Evolutionary conservation across 2,797 vertebrate species (phyloP).

Genomic region (Gymnothorax javanicus): DNA sequence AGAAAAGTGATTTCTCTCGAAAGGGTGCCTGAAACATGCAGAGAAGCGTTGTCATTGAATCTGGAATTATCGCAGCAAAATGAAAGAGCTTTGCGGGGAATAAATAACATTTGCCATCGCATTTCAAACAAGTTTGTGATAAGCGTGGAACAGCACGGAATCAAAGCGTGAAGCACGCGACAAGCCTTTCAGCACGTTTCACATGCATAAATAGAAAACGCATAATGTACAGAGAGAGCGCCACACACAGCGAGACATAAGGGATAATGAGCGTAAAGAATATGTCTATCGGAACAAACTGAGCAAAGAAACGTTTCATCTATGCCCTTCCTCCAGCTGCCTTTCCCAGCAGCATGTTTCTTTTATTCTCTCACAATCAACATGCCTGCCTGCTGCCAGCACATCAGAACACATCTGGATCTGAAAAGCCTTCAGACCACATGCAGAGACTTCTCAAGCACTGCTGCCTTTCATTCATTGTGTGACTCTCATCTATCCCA

Average conservation of each 20-base stretch:
- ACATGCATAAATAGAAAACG: background rate
- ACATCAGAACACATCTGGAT: background rate
- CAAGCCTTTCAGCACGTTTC: background rate
- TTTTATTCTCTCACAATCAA: background rate
- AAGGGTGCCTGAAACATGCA: background rate
- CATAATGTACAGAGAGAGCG: background rate
- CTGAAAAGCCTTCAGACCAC: background rate
- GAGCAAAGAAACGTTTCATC: background rate
- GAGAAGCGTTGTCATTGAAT: background rate
- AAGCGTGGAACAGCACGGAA: background rate
- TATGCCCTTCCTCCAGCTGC: background rate
- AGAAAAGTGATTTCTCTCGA: background rate
- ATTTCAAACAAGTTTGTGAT: constrained; percentile 1
- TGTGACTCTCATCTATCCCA: background rate
- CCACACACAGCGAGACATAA: background rate
- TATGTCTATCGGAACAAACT: background rate
- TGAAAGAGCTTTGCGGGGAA: background rate
- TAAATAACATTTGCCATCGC: background rate
- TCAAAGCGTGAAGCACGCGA: background rate
- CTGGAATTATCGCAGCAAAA: background rate
- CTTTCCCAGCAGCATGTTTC: background rate
- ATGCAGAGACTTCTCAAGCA: background rate
- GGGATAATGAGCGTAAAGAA: constrained; percentile 13
- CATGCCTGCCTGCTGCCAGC: too few relatives aligned
- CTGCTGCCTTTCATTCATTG: background rate